Evolutionary conservation across 2,888 invertebrate genomes (phyloP), one percentile per base, ranked within the genome.

Genomic region (Lycaena phlaeas): DNA sequence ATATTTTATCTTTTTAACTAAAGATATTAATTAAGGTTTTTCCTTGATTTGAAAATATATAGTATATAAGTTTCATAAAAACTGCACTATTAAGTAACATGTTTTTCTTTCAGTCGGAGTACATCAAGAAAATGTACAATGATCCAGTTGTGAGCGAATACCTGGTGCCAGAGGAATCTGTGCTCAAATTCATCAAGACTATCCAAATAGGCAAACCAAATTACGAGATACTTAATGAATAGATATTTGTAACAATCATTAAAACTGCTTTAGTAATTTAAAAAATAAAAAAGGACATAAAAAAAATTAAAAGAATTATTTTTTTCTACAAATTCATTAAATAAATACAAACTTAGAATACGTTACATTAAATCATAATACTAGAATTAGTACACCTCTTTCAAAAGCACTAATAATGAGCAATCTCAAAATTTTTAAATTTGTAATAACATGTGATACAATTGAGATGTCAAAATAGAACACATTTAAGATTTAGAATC

Each of bases 121-220:
- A 91, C 87, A 72, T 86, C 38, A 60, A 68, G 9, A 76, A 78
- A 5, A 91, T 92, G 91, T 71, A 81, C 14, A 77, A 88, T 49
- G 89, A 92, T 55, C 71, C 87, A 9, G 87, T 85, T n/a, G 89
- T 92, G 0, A 86, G 81, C 50, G 77, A 81, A 38, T 89, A 88
- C 51, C 76, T 79, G 38, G 59, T 91, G 26, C 85, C 88, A 15
- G 74, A 86, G 5, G 88, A 90, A 28, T 67, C 78, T 2, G 85
- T 89, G 44, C 62, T 81, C 1, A 85, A 87, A 55, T 89, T 88
- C 56, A 57, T 87, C 5, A 70, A 72, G 36, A 46, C 54, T 0
- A 77, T 64, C 38, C 41, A 9, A 11, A 11, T 10, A 2, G 69
- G 66, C 9, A 28, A 45, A 1, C 61, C 65, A 2, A 53, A 72